phyloP scores from a whole-genome alignment of 2,113 vertebrate genomes.

The Regulus satrapa region DNA sequence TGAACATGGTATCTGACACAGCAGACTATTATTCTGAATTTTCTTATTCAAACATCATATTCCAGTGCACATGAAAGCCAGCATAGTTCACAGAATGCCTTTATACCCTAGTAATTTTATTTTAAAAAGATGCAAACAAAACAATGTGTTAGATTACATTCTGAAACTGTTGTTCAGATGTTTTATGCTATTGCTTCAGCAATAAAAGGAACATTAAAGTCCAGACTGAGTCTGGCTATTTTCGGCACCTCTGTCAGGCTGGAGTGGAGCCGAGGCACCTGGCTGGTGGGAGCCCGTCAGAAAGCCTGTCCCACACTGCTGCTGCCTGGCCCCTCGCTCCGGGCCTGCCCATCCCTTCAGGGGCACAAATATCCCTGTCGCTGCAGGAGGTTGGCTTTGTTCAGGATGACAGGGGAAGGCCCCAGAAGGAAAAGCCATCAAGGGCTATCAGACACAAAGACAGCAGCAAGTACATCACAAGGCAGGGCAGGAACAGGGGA shows the following conservation, averaged over 20 bases:
- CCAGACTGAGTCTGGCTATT: neutral
- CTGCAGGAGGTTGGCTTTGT: neutral
- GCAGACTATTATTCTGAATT: neutral
- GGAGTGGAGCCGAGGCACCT: slow-evolving; percentile 22
- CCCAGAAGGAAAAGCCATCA: neutral
- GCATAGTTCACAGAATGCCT: neutral
- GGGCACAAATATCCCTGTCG: neutral
- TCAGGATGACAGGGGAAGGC: fast-evolving
- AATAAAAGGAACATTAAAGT: slow-evolving; percentile 24
- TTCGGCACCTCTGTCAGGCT: neutral
- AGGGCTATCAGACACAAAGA: neutral
- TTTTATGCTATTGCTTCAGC: neutral
- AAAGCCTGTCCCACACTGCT: neutral
- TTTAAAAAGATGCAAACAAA: slow-evolving; percentile 49
- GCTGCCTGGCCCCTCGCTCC: fast-evolving
- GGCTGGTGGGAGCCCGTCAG: neutral
- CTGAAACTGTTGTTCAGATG: slow-evolving; percentile 32
- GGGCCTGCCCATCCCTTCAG: neutral
- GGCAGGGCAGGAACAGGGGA: neutral
- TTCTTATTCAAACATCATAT: neutral
- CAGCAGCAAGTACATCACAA: neutral
- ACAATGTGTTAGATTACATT: slow-evolving; percentile 41
- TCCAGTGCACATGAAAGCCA: neutral
- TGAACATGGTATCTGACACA: neutral
- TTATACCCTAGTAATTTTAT: neutral